Evolutionary conservation across 2,797 vertebrate genomes (phyloP).

Genomic region (Muraenolepis orangiensis): DNA sequence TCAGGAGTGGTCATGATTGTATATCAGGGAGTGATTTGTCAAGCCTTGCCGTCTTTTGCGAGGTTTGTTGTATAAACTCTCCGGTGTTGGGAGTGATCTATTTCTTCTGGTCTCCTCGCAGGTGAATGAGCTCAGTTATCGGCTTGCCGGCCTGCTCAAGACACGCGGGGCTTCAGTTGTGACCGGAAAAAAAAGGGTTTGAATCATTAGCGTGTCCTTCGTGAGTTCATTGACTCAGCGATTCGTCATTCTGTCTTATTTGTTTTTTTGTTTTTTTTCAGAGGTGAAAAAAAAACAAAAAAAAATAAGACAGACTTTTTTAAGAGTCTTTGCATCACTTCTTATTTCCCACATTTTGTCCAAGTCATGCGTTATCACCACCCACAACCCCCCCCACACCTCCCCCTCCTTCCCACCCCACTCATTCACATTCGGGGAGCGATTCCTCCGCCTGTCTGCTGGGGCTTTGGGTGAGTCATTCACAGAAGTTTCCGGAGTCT

Average conservation of each 20-base stretch:
- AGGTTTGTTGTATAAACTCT: neutral
- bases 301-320: too few species aligned
- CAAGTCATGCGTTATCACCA: neutral
- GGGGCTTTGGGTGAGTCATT: constrained; percentile 7
- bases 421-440: constrained; percentile 2
- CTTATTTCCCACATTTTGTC: neutral
- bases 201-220: neutral
- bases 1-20: constrained; percentile 4
- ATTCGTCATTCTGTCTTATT: neutral
- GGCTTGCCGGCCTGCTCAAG: neutral
- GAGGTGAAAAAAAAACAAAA: too few species aligned
- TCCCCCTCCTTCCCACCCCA: constrained; percentile 3
- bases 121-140: neutral
- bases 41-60: neutral
- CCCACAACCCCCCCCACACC: neutral
- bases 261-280: neutral
- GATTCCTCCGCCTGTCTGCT: constrained; percentile 8
- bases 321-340: neutral
- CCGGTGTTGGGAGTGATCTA: neutral
- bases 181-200: neutral
- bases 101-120: neutral
- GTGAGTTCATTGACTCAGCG: neutral
- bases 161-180: neutral
- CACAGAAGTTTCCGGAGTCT: constrained; percentile 4
- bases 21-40: neutral